Base-by-base conservation (phyloP, 1,140 invertebrate species). In the Eriosoma lanigerum region DNA sequence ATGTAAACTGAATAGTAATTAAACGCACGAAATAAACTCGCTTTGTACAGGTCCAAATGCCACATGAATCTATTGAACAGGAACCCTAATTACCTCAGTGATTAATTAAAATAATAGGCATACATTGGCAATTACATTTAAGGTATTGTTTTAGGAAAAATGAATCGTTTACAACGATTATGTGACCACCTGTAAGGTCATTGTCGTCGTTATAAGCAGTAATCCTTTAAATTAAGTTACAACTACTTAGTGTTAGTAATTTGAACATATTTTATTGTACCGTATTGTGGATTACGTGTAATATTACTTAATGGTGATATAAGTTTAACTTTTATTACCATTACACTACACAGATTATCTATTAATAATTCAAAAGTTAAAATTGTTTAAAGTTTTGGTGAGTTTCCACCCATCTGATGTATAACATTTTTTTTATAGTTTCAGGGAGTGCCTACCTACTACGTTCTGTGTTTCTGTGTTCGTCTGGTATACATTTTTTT, bases 1-100 rank as follows among this genome's bases (percentile, higher is more conserved):
- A 24, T 44, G 56, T 17, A 60, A 78, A 78, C 62, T 78, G 54
- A 78, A 78, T 60, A 78, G 62, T 62, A 78, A 78, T 78, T 78
- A 78, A 24, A 46, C 56, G 56, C 56, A 26, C 56, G 8, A 78
- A 44, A 46, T 60, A 54, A 17, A 26, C 21, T 19, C 56, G 26
- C 75, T 78, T 76, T 76, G 73, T 76, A 8, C 32, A 10, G 24
- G 10, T 46, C 38, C 54, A 75, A 56, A 58, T 75, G 32, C 52
- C 50, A 24, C 29, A 48, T 3, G 29, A 58, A 56, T 56, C 19
- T 75, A 75, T 75, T 75, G 8, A 75, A 58, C 52, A 21, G 52
- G 21, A 44, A 44, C 54, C 8, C 32, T 76, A 76, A 76, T 76
- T 76, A 76, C 52, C 32, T 44, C 44, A 19, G 72, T 76, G 5